These are phyloP conservation scores for Papilio polytes DNA, from an alignment of 1,140 invertebrate genomes.

Conservation along the genomic window DNA sequence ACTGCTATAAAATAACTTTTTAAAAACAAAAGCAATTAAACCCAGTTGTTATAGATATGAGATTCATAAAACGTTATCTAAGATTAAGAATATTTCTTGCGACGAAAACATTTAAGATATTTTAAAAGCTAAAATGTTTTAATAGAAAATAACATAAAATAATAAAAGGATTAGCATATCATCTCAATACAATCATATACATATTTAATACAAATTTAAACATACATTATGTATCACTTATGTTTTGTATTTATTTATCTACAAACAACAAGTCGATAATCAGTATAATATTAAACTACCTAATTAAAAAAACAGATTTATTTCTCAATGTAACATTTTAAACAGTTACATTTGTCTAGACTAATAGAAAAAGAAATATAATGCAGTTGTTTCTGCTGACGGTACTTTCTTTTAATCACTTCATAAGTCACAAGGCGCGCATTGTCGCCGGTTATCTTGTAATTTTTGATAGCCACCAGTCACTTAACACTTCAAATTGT, in stretches of 20 bases:
- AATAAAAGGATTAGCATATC: background rate
- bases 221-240: conserved; percentile 4
- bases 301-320: too few species aligned
- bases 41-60: background rate
- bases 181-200: background rate
- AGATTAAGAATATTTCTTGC: background rate
- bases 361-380: background rate
- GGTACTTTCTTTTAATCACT: conserved; percentile 77
- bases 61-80: background rate
- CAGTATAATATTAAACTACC: too few species aligned
- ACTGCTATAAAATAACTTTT: background rate
- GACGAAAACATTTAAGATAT: background rate
- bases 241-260: too few species aligned
- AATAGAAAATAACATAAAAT: background rate
- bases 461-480: conserved; percentile 82
- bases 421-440: conserved; percentile 78
- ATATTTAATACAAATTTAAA: background rate
- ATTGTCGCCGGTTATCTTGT: conserved; percentile 78
- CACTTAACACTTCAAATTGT: conserved; percentile 82
- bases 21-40: background rate
- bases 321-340: background rate
- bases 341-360: background rate
- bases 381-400: conserved; percentile 52
- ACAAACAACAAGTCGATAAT: background rate
- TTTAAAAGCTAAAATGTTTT: background rate